phyloP scores from a whole-genome alignment of 2,113 vertebrate species.

The Arenaria interpres region DNA sequence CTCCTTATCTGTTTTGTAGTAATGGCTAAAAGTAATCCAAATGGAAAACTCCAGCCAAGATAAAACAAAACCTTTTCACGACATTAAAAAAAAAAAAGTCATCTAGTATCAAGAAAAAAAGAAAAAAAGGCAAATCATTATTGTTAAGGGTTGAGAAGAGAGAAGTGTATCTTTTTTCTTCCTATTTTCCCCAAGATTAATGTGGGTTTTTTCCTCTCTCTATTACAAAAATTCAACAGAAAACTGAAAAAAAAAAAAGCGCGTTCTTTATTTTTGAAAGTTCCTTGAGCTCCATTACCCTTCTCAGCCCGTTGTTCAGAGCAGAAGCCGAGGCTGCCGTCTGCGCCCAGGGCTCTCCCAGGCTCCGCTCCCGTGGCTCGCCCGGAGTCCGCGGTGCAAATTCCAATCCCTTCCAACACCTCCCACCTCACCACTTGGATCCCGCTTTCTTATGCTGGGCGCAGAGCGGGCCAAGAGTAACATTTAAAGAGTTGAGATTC shows the following conservation, averaged over 20 bases:
- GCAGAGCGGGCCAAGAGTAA: neutral
- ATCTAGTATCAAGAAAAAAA: neutral
- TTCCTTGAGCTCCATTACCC: neutral
- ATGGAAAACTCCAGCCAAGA: neutral
- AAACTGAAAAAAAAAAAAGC: neutral
- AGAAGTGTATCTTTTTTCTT: neutral
- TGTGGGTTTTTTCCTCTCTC: neutral
- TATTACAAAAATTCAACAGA: neutral
- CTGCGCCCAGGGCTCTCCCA: neutral
- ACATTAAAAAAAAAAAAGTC: neutral
- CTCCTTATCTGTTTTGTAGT: neutral
- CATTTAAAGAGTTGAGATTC: neutral
- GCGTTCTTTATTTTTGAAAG: neutral
- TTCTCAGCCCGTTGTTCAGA: neutral
- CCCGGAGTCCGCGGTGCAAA: neutral
- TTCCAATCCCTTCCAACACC: conserved; percentile 22
- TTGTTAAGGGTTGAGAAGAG: neutral
- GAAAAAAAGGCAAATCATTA: neutral
- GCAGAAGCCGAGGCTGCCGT: neutral
- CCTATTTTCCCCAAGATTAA: neutral
- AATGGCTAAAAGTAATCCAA: neutral
- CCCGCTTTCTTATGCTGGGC: neutral
- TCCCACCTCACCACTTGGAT: neutral
- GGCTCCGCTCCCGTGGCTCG: neutral
- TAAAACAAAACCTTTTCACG: neutral